Base-by-base conservation (phyloP, 2,797 vertebrate species). In the Chloroceryle inda region DNA sequence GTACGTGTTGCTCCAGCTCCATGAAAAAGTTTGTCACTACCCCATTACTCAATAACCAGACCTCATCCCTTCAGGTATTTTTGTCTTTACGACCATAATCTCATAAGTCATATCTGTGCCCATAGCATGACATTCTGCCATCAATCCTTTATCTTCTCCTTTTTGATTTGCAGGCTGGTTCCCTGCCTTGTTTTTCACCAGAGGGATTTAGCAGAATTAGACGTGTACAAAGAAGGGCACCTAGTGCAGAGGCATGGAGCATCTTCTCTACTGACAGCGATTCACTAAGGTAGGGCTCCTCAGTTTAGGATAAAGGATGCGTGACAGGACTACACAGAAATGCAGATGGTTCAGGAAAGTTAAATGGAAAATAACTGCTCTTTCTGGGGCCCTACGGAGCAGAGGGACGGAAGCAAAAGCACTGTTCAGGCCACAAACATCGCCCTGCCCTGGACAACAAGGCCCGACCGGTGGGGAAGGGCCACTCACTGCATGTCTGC, bases 221-320 rank as follows among this genome's bases (percentile, higher is more conserved):
- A 50, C 14, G 4, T 0, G 7, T 50, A 14, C 87, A 49, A 21
- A 27, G 47, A 76, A 73, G 52, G 50, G 35, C 40, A 33, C 13
- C 26, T 38, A 9, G 35, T 9, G 8, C 13, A 73, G 61, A 35
- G 6, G 12, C 40, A 27, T 2, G 2, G 52, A 11, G 49, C 3
- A 0, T 17, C 22, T 18, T 45, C 2, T 27, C 15, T 18, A 31
- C 31, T 42, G 52, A 31, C 13, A 56, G 13, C 0, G 1, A n/a
- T n/a, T 71, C 53, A 73, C 33, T 19, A 26, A 19, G 31, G 53
- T 6, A 33, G 21, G 42, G 29, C 9, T 81, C 19, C 74, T 26
- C 44, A 22, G 13, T 12, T 66, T 29, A 69, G 17, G 29, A 11
- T 1, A 29, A 13, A 45, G 27, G 42, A 12, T 3, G 4, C 1